Base-by-base conservation (phyloP, 1,140 invertebrate species). In the Drosophila pallidifrons region DNA sequence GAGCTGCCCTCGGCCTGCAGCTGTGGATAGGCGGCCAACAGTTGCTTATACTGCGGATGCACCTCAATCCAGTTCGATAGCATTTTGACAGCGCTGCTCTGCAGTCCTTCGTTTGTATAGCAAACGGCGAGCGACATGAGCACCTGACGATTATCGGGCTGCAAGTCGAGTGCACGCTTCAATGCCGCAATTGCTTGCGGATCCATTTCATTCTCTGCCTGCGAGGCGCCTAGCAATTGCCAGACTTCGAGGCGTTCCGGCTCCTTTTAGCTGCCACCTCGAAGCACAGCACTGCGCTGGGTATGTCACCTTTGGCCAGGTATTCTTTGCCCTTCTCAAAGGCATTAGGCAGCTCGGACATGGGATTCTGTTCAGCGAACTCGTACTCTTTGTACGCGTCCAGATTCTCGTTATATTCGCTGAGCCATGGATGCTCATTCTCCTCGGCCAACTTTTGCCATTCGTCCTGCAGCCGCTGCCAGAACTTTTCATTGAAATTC, bases 201-300 rank as follows among this genome's bases (percentile, higher is more conserved):
- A 93, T 99, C 98, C 91, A 91, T 92, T 77, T 92, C 91, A 57
- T 92, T 92, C 94, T 99, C 98, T 38, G 98, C 98, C 93, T 99
- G 98, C 13, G 97, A 97, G 43, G 96, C 96, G 6, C 97, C 97
- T 5, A 98, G 93, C 28, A 97, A 92, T 49, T 96, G 94, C 97
- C 97, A 98, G 32, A 97, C 96, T 93, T 98, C 95, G 0, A 95
- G 92, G 92, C 97, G 96, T 38, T 96, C 94, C 2, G 96, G 95
- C 69, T 98, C 94, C 92, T 98, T 96, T 98, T 96, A 5, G 96
- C 97, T 45, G 98, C 98, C 63, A 98, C 97, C 94, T 99, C 99
- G 94, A 99, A 99, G 85, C 98, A 97, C 3, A 99, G 93, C 1
- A 99, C 98, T 25, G 99, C 99, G 79, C 97, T 97, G 13, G 98